Percentiles rank a stretch among this genome's conserved stretches.
Conservation (phyloP, 2,113 vertebrate species). For the Anhinga rufa region DNA sequence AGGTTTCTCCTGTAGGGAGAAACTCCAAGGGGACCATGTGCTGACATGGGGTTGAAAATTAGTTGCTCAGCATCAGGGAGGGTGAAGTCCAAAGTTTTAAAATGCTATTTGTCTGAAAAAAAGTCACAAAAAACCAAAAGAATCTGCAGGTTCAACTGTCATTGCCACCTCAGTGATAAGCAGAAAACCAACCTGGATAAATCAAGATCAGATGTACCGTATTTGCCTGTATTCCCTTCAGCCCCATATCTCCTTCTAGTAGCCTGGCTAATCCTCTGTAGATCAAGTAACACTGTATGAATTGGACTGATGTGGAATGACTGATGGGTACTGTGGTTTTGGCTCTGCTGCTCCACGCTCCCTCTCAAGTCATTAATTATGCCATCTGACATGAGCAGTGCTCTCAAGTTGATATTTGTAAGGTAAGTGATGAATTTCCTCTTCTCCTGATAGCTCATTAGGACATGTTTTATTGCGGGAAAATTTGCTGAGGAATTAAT, state of each 20-base stretch:
- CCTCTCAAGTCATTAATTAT: slow-evolving; percentile 19
- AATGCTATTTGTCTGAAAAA: not conserved
- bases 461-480: slow-evolving; percentile 35
- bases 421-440: slow-evolving; percentile 41
- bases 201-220: not conserved
- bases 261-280: not conserved
- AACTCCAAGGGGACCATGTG: not conserved
- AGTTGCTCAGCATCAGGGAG: not conserved
- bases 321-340: slow-evolving; percentile 10
- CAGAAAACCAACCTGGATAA: not conserved
- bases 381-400: slow-evolving; percentile 1
- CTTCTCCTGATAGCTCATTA: slow-evolving; percentile 65
- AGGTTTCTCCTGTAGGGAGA: not conserved
- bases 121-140: not conserved
- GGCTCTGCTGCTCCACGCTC: not conserved
- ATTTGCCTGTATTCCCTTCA: slow-evolving; percentile 2
- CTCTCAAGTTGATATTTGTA: slow-evolving; percentile 45
- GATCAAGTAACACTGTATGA: not conserved
- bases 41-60: not conserved
- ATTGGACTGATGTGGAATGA: slow-evolving; percentile 17
- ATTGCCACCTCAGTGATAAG: not conserved
- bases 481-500: slow-evolving; percentile 62
- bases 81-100: not conserved
- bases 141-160: rapidly evolving
- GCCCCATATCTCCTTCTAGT: slow-evolving; percentile 14